These are phyloP conservation scores for Yponomeuta cagnagella DNA, from an alignment of 2,888 invertebrate species.

Conservation along the genomic window DNA sequence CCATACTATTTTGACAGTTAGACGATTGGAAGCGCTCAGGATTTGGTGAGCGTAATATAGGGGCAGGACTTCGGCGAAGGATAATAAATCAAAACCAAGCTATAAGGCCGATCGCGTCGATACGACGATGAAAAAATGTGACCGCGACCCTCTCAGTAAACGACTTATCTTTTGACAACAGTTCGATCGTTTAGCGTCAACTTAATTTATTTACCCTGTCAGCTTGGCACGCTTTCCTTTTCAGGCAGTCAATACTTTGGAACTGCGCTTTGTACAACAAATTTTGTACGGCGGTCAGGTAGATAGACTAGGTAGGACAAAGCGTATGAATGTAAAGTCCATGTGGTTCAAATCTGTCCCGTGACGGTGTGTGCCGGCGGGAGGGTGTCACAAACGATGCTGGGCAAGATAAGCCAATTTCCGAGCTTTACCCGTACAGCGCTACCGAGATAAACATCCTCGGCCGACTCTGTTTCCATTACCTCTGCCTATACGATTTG, in stretches of 20 bases:
- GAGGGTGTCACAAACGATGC: neutral
- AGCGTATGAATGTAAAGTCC: neutral
- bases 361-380: neutral
- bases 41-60: too few species aligned
- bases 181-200: conserved; percentile 1
- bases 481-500: neutral
- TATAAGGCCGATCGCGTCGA: neutral
- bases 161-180: conserved; percentile 5
- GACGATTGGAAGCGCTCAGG: too few species aligned
- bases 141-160: conserved; percentile 8
- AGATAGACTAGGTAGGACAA: too few species aligned
- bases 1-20: too few species aligned
- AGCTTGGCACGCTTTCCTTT: neutral
- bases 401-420: conserved; percentile 30
- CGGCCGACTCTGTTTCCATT: conserved; percentile 15
- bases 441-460: conserved; percentile 31
- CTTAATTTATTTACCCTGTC: conserved; percentile 14
- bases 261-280: too few species aligned
- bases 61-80: neutral
- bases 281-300: too few species aligned
- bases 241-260: neutral
- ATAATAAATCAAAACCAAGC: conserved; percentile 9
- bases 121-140: conserved; percentile 5
- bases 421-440: conserved; percentile 30
- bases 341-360: neutral